Evolutionary conservation across 2,888 invertebrate genomes (phyloP).

Genomic region (Drosophila basisetae): DNA sequence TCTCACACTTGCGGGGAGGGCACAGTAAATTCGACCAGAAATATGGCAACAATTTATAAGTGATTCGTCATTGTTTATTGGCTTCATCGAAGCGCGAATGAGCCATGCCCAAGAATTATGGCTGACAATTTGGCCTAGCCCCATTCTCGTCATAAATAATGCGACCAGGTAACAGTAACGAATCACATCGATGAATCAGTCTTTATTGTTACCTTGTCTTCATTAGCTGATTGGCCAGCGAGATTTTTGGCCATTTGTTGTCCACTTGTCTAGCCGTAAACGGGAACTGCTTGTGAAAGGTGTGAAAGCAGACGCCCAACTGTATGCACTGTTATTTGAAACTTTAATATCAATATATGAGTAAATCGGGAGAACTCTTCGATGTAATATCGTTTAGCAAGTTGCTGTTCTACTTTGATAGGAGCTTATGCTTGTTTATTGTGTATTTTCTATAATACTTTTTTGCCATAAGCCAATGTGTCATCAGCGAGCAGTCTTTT

Average conservation of each 20-base stretch:
- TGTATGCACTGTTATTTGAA: constrained; percentile 16
- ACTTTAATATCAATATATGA: background rate
- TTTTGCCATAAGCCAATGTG: background rate
- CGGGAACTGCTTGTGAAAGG: background rate
- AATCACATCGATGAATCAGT: constrained; percentile 43
- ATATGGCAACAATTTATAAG: constrained; percentile 82
- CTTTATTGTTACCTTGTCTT: constrained; percentile 38
- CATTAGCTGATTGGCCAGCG: constrained; percentile 51
- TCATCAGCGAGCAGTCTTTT: background rate
- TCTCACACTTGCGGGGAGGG: constrained; percentile 57
- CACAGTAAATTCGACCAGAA: constrained; percentile 59
- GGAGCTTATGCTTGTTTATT: background rate
- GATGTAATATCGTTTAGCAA: background rate
- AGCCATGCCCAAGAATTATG: constrained; percentile 69
- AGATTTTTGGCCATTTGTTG: constrained; percentile 43
- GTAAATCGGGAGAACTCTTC: background rate
- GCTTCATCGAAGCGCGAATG: constrained; percentile 71
- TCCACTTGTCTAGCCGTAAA: constrained; percentile 19
- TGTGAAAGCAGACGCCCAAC: constrained; percentile 13
- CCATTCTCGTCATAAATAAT: constrained; percentile 29
- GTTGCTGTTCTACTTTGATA: background rate
- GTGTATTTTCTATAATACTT: background rate
- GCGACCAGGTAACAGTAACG: constrained; percentile 34
- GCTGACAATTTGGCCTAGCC: constrained; percentile 62
- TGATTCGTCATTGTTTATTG: constrained; percentile 83